Base-by-base conservation (phyloP, 2,888 invertebrate species). In the Troides helena region DNA sequence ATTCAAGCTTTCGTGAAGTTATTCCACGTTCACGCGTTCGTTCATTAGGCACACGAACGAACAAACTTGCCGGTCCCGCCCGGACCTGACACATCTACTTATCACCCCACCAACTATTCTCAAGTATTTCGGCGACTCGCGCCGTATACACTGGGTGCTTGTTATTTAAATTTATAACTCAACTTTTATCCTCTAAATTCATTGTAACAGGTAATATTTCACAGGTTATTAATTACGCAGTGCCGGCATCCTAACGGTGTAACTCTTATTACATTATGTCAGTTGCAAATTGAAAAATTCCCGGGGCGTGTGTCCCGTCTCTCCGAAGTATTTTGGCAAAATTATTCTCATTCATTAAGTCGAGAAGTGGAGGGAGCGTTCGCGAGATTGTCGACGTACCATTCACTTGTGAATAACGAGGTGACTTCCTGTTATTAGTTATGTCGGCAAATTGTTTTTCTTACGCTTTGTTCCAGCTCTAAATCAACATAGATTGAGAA, bases 271-370 rank as follows among this genome's bases (percentile, higher is more conserved):
- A 91, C 89, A 90, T 91, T 90, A 92, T 90, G 90, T 92, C 90
- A 90, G 92, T 89, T 89, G 90, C 90, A 91, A 92, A 92, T 92
- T 92, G 91, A 92, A 92, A 92, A 92, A 92, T 92, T 92, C 91
- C 90, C 90, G 87, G 85, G 86, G 90, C 89, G 90, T 91, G 88
- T 91, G 91, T 92, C 90, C 90, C 92, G 89, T 86, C 89, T 87
- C 89, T 85, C 83, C 87, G 85, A 90, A 91, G 91, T 90, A 90
- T 92, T 92, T 92, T 91, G 91, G 86, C 89, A 88, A 89, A 92
- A 91, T 92, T 91, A 92, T 91, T 89, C 90, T 89, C 91, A 89
- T 91, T 92, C 91, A 91, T 92, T 92, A 92, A 91, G 89, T 88
- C 83, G 88, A 86, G 85, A 87, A 89, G 88, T 87, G 86, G 88